Base-by-base conservation (phyloP, 2,113 vertebrate genomes). In the Zeus faber region DNA sequence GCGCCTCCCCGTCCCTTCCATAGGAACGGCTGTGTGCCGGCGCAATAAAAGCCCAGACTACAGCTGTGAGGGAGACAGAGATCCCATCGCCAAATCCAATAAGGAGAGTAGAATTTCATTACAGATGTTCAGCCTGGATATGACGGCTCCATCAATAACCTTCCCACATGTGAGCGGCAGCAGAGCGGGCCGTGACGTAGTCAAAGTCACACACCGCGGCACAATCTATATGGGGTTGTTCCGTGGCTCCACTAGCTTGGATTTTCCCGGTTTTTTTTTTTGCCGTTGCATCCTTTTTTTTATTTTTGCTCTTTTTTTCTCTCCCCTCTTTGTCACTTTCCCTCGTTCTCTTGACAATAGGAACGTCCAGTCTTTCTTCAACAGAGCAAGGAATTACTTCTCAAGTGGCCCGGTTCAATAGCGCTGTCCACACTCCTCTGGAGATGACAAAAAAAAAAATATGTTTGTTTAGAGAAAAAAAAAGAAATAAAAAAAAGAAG, bases 101-200 rank as follows among this genome's bases (percentile, higher is more conserved):
- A 85, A 86, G 73, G 77, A 17, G 51, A 83, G 71, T 68, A 73
- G 57, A 83, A 83, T 85, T 83, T 83, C 77, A 85, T 86, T 85
- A 85, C 85, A 87, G 79, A 87, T 87, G 83, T 85, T 87, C 67
- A 65, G 76, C 59, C 59, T 74, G 75, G 79, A 83, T 81, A 81
- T 86, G 85, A 87, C 54, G 76, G 80, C 80, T 85, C 82, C 82
- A 87, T 87, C 85, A 83, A 87, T 87, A 87, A 87, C 82, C 48
- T 11, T 65, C 58, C 72, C 68, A 74, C 81, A 83, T 80, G 81
- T 74, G 78, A 79, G 76, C 62, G 72, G 67, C 74, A 65, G 67
- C 65, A 49, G 74, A 49, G 40, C 63, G 76, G 72, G 55, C n/a
- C 61, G 54, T 67, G 74, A 69, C 44, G 20, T 72, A 71, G 78